These are phyloP conservation scores for Yponomeuta cagnagella DNA, from an alignment of 2,888 invertebrate species.

Conservation along the genomic window DNA sequence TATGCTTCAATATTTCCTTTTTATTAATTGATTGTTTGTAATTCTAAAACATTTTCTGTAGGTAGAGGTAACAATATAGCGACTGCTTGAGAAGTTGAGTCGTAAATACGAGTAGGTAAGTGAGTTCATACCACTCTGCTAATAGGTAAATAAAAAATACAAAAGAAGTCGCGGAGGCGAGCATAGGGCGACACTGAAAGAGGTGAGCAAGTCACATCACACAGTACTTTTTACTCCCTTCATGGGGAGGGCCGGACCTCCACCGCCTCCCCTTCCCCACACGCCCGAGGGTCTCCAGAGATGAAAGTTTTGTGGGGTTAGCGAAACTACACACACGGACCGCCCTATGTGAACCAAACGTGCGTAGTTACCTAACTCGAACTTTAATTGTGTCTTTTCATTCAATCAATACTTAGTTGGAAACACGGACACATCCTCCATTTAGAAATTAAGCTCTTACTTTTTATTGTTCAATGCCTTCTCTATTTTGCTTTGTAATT, in stretches of 20 bases:
- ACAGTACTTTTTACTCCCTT: constrained; percentile 73
- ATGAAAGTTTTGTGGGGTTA: constrained; percentile 74
- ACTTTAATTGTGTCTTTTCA: constrained; percentile 76
- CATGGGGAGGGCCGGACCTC: constrained; percentile 51
- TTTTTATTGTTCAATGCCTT: neutral
- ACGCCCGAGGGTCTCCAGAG: constrained; percentile 58
- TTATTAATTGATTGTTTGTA: neutral
- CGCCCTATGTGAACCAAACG: constrained; percentile 37
- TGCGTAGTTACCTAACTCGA: constrained; percentile 69
- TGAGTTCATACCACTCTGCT: neutral
- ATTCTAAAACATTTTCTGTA: neutral
- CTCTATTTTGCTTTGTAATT: neutral
- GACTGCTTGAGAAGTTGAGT: neutral
- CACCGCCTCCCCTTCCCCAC: constrained; percentile 30
- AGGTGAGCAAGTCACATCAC: constrained; percentile 75
- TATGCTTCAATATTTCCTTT: neutral
- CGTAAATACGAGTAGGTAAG: neutral
- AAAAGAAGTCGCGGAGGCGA: constrained; percentile 36
- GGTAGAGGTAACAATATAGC: neutral
- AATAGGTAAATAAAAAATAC: constrained; percentile 7
- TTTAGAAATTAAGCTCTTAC: constrained; percentile 16
- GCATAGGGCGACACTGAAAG: constrained; percentile 72
- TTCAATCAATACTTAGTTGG: constrained; percentile 69
- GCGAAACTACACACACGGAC: constrained; percentile 31
- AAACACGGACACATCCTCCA: constrained; percentile 26